Evolutionary conservation across 2,113 vertebrate genomes (phyloP), one percentile per base, ranked within the genome.

Genomic region (Gyps fulvus): DNA sequence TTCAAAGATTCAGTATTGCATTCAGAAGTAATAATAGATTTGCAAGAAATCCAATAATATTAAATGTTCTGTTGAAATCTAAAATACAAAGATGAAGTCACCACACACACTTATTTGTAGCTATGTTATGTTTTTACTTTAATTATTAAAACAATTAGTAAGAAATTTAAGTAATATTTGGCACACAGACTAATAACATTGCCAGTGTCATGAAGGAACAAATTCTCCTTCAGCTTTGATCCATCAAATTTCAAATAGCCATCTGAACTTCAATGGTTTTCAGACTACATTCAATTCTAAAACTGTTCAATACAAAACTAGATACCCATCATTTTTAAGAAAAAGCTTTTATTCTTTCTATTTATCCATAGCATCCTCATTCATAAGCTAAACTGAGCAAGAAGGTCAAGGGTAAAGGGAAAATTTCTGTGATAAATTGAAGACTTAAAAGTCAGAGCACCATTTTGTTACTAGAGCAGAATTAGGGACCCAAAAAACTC

Each of bases 21-120:
- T 85, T 87, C 86, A 90, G 45, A 94, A 94, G 52, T 89, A 95
- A 96, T 91, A 96, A 97, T 52, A 94, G 83, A 83, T 71, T 96
- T 95, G 45, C 19, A 90, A 96, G 71, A 96, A 96, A 96, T 83
- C 74, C 69, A 95, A 42, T 93, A 88, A 42, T 19, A 93, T 80
- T 3, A 87, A 97, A 95, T 34, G 34, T 21, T 52, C 40, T 71
- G 31, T n/a, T 85, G 83, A 92, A 93, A 92, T 90, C 62, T 88
- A 92, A 97, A 88, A 83, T n/a, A 80, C 36, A 54, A 93, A 95
- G 32, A 83, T 87, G 19, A 92, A 89, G 14, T 70, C 72, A 59
- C 17, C 36, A 77, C 43, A 43, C 59, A n/a, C 36, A 69, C 9
- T 81, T 94, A 50, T 77, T 93, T 65, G 4, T 88, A 95, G 94